Evolutionary conservation across 1,140 invertebrate species (phyloP).

Genomic region (Micrasema longulum): DNA sequence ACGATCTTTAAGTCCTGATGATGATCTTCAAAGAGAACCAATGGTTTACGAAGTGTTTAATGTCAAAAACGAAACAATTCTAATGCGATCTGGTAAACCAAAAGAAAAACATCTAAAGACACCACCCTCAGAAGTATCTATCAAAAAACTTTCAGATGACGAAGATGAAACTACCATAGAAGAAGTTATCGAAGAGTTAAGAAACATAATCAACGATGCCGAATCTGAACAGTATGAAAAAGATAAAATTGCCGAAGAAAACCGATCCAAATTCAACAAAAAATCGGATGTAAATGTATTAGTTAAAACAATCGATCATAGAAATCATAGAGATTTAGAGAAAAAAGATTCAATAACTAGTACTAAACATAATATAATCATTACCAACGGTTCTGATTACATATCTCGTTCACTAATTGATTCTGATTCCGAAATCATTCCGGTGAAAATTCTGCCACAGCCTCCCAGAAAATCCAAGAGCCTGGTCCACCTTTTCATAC

Average conservation of each 20-base stretch:
- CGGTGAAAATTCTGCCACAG: constrained; percentile 73
- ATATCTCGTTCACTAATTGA: constrained; percentile 57
- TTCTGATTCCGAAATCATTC: constrained; percentile 71
- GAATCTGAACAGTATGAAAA: constrained; percentile 77
- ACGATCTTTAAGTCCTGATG: constrained; percentile 78
- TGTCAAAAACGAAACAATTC: constrained; percentile 71
- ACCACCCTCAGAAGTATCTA: constrained; percentile 61
- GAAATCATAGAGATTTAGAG: constrained; percentile 60
- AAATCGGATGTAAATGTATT: constrained; percentile 62
- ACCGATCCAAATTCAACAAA: constrained; percentile 61
- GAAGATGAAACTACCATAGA: constrained; percentile 88
- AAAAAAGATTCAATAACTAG: constrained; percentile 67
- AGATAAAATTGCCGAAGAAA: constrained; percentile 62
- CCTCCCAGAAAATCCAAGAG: constrained; percentile 72
- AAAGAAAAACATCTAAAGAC: constrained; percentile 60
- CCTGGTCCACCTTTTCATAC: constrained; percentile 68
- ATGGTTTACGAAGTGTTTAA: constrained; percentile 74
- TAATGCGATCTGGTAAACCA: constrained; percentile 62
- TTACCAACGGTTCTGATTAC: constrained; percentile 60
- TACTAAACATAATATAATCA: constrained; percentile 66
- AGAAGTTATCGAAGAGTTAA: constrained; percentile 86
- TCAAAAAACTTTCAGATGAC: constrained; percentile 69
- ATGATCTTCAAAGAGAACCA: constrained; percentile 70
- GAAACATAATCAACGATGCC: constrained; percentile 87
- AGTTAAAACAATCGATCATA: constrained; percentile 57